Conservation (phyloP, 2,888 invertebrate species). For the Chloromyia formosa region DNA sequence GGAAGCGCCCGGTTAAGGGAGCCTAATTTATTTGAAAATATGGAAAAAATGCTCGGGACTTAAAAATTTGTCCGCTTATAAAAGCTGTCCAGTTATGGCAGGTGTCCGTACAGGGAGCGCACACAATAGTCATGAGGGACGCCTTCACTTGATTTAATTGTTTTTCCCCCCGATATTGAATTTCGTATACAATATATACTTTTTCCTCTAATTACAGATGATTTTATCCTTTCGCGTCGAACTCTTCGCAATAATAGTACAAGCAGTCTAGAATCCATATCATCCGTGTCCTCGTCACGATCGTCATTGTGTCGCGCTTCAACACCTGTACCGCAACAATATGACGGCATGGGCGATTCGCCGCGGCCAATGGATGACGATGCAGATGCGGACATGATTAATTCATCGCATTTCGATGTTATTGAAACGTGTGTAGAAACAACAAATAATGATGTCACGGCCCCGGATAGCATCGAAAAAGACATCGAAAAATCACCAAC, state of each 20-base stretch:
- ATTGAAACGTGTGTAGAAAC: neutral
- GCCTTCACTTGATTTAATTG: too few relatives aligned
- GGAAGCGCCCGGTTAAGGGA: too few relatives aligned
- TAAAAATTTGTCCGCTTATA: too few relatives aligned
- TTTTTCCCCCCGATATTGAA: too few relatives aligned
- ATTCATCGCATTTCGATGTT: neutral
- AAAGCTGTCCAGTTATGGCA: too few relatives aligned
- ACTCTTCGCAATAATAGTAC: constrained; percentile 18
- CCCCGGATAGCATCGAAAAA: neutral
- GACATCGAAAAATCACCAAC: neutral
- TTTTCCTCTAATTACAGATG: constrained; percentile 31
- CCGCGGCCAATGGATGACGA: neutral
- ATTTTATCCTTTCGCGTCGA: constrained; percentile 29
- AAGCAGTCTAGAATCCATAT: constrained; percentile 54
- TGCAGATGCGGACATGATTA: neutral
- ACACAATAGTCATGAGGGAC: too few relatives aligned
- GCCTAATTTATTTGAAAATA: too few relatives aligned
- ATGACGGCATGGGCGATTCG: constrained; percentile 28
- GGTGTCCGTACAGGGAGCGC: too few relatives aligned
- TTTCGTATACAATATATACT: too few relatives aligned
- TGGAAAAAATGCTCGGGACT: too few relatives aligned
- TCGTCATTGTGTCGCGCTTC: constrained; percentile 32
- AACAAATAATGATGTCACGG: neutral
- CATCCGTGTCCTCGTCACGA: constrained; percentile 54
- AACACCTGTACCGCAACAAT: constrained; percentile 35